A percentile compares a stretch with the other conserved stretches of the same genome.
phyloP scores from a whole-genome alignment of 1,140 invertebrate genomes.

The Drosophila tani region DNA sequence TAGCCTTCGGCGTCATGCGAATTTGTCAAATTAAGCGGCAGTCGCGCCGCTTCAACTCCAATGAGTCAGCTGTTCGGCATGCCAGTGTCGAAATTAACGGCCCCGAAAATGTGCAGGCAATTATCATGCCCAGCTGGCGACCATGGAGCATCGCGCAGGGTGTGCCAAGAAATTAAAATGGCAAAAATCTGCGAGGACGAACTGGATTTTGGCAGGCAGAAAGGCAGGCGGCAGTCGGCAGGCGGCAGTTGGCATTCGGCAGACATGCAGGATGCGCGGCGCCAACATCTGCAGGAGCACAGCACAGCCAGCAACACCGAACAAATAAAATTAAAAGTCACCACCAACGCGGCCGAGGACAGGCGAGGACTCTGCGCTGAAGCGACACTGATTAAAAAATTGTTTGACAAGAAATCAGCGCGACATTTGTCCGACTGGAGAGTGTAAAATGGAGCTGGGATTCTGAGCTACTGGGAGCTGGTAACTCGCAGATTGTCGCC shows the following conservation, averaged over 20 bases:
- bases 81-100: constrained; percentile 69
- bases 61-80: constrained; percentile 43
- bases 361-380: constrained; percentile 56
- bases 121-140: constrained; percentile 53
- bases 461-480: neutral
- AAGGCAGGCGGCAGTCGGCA: constrained; percentile 22
- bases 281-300: constrained; percentile 39
- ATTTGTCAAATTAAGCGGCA: constrained; percentile 80
- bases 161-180: constrained; percentile 32
- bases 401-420: constrained; percentile 83
- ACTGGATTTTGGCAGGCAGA: constrained; percentile 22
- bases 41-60: constrained; percentile 30
- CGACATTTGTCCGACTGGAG: constrained; percentile 66
- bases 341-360: constrained; percentile 25
- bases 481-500: neutral
- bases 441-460: constrained; percentile 11
- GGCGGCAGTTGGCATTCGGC: constrained; percentile 16
- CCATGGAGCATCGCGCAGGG: constrained; percentile 13
- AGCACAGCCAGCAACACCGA: constrained; percentile 14
- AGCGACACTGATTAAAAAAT: constrained; percentile 84
- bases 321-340: constrained; percentile 72
- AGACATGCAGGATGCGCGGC: constrained; percentile 49
- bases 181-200: constrained; percentile 15
- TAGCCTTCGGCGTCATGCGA: constrained; percentile 74
- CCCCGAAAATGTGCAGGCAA: constrained; percentile 74